Evolutionary conservation across 1,140 invertebrate species (phyloP), one percentile per base, ranked within the genome.

Genomic region (Hylyphantes graminicola): DNA sequence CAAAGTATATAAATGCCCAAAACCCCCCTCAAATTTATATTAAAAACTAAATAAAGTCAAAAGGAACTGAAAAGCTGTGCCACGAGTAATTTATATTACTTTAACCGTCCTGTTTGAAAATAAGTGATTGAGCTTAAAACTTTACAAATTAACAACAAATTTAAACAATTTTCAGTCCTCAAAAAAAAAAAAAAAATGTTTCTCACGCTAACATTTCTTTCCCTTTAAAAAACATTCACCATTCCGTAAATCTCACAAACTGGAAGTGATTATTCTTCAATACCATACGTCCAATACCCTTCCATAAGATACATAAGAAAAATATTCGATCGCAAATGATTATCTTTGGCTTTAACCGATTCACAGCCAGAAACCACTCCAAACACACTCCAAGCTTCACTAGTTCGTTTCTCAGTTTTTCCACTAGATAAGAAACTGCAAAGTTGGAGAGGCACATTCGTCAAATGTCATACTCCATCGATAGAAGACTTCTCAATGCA

Each of bases 381-480:
- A 65, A 12, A 65, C 63, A 11, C 63, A 5, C n/a, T 35, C 15
- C 15, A 65, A 65, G 19, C 9, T 35, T 19, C n/a, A 35, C 19
- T 65, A 12, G 11, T 10, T 65, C 63, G 17, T 65, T 65, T 11
- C 63, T 65, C n/a, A 9, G 63, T 65, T 65, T 65, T 65, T 65
- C 19, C 17, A 65, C 10, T 65, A 65, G 63, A 65, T 65, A 65
- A 35, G 63, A 65, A 65, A 35, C 63, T 65, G 68, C n/a, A 72
- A 72, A 13, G 48, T 72, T 72, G 51, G 51, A 15, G 21, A 21
- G 68, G 12, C 21, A n/a, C 68, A 72, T 72, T 72, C 68, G 68
- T 72, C 68, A 72, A 53, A 72, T 53, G 68, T 72, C 68, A 72
- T 51, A 51, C 68, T 72, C 12, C 17, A 72, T 72, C 68, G 68